These are phyloP conservation scores for Accipiter cooperii DNA, from an alignment of 2,113 vertebrate species.

Conservation along the genomic window DNA sequence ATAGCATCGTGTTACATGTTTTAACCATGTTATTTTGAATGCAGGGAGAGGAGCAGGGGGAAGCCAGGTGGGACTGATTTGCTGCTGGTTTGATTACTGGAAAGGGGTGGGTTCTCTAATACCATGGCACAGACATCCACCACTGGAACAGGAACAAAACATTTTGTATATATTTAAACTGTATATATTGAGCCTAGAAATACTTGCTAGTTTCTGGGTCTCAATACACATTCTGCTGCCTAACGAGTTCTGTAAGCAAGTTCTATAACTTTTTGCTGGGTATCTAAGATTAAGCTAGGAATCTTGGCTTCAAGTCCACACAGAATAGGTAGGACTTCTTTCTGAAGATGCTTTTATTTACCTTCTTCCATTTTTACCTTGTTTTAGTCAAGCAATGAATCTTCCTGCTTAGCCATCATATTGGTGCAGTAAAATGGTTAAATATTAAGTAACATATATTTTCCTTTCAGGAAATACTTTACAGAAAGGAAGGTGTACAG, in stretches of 20 bases:
- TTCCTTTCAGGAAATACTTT: background rate
- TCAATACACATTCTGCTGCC: background rate
- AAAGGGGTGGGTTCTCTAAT: background rate
- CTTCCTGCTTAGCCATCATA: background rate
- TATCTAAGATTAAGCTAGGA: background rate
- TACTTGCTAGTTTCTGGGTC: background rate
- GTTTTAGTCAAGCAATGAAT: background rate
- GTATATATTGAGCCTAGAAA: background rate
- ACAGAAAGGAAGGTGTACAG: background rate
- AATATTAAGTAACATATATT: background rate
- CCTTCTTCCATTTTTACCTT: background rate
- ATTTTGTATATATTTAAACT: background rate
- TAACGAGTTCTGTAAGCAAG: background rate
- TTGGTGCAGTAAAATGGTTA: background rate
- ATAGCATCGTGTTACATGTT: background rate
- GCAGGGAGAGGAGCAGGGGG: fast-evolving
- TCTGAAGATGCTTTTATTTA: background rate
- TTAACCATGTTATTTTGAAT: background rate
- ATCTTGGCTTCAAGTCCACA: background rate
- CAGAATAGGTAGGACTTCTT: background rate
- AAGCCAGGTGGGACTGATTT: background rate
- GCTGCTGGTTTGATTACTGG: background rate
- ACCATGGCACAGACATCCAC: background rate
- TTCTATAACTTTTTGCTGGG: background rate
- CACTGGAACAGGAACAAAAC: background rate